These are phyloP conservation scores for Strigamia transsilvanica DNA, from an alignment of 2,888 invertebrate genomes.

Conservation along the genomic window DNA sequence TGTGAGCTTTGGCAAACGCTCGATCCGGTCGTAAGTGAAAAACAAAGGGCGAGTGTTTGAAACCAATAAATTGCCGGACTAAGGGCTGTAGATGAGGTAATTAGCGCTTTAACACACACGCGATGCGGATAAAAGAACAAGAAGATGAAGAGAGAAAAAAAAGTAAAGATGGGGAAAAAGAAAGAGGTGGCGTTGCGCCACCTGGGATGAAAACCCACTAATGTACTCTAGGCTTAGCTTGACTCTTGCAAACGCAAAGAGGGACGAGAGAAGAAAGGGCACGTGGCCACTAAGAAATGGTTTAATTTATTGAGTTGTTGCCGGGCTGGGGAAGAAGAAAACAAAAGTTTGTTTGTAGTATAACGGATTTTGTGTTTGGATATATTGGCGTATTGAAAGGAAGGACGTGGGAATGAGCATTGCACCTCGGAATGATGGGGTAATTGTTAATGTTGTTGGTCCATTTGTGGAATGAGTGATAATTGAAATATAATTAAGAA, in stretches of 20 bases:
- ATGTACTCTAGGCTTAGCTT: slow-evolving; percentile 43
- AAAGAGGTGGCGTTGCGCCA: slow-evolving; percentile 23
- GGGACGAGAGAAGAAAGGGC: slow-evolving; percentile 33
- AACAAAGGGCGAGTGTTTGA: slow-evolving; percentile 27
- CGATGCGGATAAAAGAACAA: slow-evolving; percentile 49
- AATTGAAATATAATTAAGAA: slow-evolving; percentile 49
- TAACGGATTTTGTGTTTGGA: neutral
- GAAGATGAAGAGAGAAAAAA: slow-evolving; percentile 5
- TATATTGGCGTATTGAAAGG: neutral
- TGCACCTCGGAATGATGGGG: neutral
- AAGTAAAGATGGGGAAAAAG: slow-evolving; percentile 29
- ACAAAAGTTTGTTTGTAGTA: neutral
- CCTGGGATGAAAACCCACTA: slow-evolving; percentile 41
- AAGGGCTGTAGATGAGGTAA: slow-evolving; percentile 49
- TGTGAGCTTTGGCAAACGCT: slow-evolving; percentile 23
- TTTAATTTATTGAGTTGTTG: slow-evolving; percentile 28
- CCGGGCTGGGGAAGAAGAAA: neutral
- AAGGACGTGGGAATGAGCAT: neutral
- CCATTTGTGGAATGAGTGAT: slow-evolving; percentile 48
- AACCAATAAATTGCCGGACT: slow-evolving; percentile 45
- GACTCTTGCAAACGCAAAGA: slow-evolving; percentile 11
- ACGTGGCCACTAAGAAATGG: slow-evolving; percentile 44
- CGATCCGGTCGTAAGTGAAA: slow-evolving; percentile 46
- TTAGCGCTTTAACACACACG: slow-evolving; percentile 49
- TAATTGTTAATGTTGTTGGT: slow-evolving; percentile 42